A percentile compares a stretch with the other conserved stretches of the same genome.
phyloP scores from a whole-genome alignment of 1,140 invertebrate genomes.

The Cotesia vestalis region DNA sequence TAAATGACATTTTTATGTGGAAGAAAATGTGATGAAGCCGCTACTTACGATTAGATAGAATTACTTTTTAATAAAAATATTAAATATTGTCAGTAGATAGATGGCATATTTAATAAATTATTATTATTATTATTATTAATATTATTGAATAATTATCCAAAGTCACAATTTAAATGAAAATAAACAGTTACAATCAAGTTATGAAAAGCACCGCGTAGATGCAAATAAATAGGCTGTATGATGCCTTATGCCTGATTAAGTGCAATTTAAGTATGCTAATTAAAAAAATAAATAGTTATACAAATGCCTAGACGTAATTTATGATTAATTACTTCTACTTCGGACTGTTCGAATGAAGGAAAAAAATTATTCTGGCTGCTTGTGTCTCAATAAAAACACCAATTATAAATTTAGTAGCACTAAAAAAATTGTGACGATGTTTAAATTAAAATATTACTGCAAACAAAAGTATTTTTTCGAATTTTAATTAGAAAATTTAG shows the following conservation, averaged over 20 bases:
- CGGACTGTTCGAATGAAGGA: no score
- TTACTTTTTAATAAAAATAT: neutral
- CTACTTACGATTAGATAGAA: neutral
- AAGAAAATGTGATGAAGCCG: constrained; percentile 6
- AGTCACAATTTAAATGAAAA: neutral
- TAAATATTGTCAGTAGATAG: neutral
- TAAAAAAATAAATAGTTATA: neutral
- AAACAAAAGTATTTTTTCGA: no score
- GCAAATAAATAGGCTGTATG: constrained; percentile 6
- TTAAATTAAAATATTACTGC: no score
- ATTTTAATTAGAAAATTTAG: no score
- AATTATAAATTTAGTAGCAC: no score
- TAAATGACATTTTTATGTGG: neutral
- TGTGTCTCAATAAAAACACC: no score
- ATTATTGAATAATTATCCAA: no score
- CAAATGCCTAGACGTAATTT: neutral
- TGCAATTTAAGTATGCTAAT: neutral
- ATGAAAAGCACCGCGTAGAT: neutral
- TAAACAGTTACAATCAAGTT: neutral
- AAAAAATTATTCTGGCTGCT: no score
- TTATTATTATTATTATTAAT: no score
- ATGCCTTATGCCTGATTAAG: constrained; percentile 6
- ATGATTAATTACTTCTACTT: neutral
- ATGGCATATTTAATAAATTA: no score
- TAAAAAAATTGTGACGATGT: no score